Conservation (phyloP, 2,888 invertebrate species). For the Oscheius sp. region DNA sequence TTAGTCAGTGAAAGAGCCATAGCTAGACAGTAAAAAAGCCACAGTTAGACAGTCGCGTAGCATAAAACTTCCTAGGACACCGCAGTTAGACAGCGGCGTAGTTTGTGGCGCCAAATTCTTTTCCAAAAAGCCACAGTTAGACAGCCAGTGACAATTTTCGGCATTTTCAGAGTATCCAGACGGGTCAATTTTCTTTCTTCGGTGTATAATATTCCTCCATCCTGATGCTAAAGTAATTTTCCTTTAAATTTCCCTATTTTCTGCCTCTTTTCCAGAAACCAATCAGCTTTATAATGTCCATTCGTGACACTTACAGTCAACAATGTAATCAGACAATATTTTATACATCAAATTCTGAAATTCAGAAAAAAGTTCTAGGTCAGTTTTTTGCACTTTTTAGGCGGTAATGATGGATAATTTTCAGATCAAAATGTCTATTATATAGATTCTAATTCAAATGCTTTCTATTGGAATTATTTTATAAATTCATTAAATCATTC, state of each 20-base stretch:
- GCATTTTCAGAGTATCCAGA: slow-evolving; percentile 15
- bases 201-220: slow-evolving; percentile 31
- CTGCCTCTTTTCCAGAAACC: slow-evolving; percentile 35
- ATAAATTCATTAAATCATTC: slow-evolving; percentile 20
- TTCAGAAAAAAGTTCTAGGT: slow-evolving; percentile 23
- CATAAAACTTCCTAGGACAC: too few relatives aligned
- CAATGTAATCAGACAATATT: slow-evolving; percentile 35
- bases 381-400: neutral
- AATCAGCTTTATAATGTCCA: slow-evolving; percentile 22
- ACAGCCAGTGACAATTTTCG: slow-evolving; percentile 1
- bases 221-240: slow-evolving; percentile 24
- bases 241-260: neutral
- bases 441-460: slow-evolving; percentile 23
- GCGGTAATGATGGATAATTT: too few relatives aligned
- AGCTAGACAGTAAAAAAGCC: too few relatives aligned
- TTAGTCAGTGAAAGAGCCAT: too few relatives aligned
- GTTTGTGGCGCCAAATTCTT: too few relatives aligned
- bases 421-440: slow-evolving; percentile 27
- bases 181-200: slow-evolving; percentile 27
- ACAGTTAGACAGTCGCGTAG: too few relatives aligned
- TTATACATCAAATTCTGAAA: slow-evolving; percentile 21
- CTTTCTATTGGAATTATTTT: slow-evolving; percentile 25
- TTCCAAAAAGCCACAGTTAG: too few relatives aligned
- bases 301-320: slow-evolving; percentile 28
- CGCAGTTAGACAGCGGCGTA: too few relatives aligned